Evolutionary conservation across 2,113 vertebrate species (phyloP).

Genomic region (Saguinus imperator): DNA sequence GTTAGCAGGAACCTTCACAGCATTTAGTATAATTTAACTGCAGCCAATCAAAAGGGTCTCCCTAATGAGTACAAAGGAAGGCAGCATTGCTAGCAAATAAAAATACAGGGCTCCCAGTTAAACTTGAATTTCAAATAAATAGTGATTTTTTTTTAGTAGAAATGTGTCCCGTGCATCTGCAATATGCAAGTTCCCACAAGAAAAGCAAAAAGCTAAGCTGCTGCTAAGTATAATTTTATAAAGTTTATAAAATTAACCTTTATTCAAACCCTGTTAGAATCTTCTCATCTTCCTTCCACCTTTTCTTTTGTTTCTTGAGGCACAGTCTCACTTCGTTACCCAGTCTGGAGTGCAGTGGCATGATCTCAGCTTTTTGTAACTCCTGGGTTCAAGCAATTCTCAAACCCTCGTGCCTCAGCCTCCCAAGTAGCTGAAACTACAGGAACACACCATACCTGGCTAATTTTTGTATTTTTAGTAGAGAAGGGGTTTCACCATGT

Average conservation of each 20-base stretch:
- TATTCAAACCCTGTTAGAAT: background rate
- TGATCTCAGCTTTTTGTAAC: no score
- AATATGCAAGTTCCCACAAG: background rate
- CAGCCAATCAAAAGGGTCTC: background rate
- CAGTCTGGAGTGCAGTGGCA: no score
- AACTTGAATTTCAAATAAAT: slow-evolving; percentile 20
- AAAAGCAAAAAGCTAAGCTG: background rate
- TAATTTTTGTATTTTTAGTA: no score
- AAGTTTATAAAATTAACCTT: background rate
- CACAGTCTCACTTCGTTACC: no score
- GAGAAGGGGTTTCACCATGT: no score
- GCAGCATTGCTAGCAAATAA: background rate
- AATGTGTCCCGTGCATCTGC: background rate
- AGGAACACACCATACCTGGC: no score
- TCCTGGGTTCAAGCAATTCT: no score
- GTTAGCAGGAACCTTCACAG: background rate
- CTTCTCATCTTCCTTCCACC: background rate
- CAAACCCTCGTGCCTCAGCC: no score
- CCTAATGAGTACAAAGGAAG: background rate
- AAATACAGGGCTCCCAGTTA: background rate
- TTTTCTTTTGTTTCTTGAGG: no score
- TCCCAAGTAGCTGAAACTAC: no score
- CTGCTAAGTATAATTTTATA: background rate
- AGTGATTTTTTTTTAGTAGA: background rate
- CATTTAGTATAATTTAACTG: background rate